phyloP scores from a whole-genome alignment of 2,888 invertebrate genomes.

The Synanthedon formicaeformis region DNA sequence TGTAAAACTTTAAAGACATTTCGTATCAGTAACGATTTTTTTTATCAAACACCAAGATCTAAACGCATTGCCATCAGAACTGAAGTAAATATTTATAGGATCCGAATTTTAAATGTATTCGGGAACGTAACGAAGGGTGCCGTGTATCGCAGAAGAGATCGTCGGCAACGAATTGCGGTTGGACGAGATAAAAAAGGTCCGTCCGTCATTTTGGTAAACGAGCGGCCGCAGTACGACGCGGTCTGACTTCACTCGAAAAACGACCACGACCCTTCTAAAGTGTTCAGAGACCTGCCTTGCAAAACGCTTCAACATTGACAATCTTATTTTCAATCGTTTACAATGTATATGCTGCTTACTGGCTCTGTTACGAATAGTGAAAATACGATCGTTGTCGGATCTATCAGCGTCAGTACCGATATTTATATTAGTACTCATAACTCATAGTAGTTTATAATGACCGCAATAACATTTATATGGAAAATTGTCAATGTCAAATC shows the following conservation, averaged over 20 bases:
- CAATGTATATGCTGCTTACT: not conserved
- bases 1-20: too few species aligned
- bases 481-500: too few species aligned
- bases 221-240: slow-evolving; percentile 37
- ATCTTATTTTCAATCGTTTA: too few species aligned
- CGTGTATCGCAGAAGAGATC: slow-evolving; percentile 57
- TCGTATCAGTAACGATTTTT: not conserved
- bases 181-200: slow-evolving; percentile 65
- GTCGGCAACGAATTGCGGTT: slow-evolving; percentile 64
- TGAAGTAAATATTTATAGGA: slow-evolving; percentile 40
- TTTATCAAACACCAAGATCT: slow-evolving; percentile 16
- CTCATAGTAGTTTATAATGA: too few species aligned
- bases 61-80: slow-evolving; percentile 29
- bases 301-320: slow-evolving; percentile 44
- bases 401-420: too few species aligned
- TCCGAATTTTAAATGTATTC: slow-evolving; percentile 49
- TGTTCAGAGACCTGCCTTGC: slow-evolving; percentile 29
- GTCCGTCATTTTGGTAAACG: slow-evolving; percentile 66
- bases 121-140: slow-evolving; percentile 23
- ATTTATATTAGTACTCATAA: too few species aligned
- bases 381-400: too few species aligned
- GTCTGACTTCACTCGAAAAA: slow-evolving; percentile 39
- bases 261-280: slow-evolving; percentile 29
- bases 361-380: too few species aligned
- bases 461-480: too few species aligned